Base-by-base conservation (phyloP, 2,113 vertebrate genomes). In the Gavialis gangeticus region DNA sequence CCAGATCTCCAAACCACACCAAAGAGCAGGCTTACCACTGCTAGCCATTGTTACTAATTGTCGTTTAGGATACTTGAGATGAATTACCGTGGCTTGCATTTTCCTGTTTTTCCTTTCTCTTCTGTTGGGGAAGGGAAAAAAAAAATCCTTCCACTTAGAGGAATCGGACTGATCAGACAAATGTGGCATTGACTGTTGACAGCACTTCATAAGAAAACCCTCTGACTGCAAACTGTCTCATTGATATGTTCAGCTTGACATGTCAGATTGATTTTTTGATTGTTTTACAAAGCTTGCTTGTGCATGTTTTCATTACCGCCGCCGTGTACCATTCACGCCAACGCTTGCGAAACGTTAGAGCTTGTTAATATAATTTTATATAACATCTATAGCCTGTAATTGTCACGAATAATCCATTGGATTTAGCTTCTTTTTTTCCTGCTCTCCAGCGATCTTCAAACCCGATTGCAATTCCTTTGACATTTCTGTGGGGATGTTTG, bases 31-130 rank as follows among this genome's bases (percentile, higher is more conserved):
- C 94, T 95, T 95, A 96, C 94, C 95, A 96, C 95, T 6, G 95
- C 93, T 93, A 84, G 91, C 86, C 87, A 96, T 97, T 97, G 95
- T 96, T 94, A 78, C 94, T 97, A 97, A 97, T 97, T 96, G 96
- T 97, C 96, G 95, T 97, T 94, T 95, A 97, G 95, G 96, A 97
- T 95, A 97, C 96, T 97, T 97, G 95, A 97, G 96, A 96, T 96
- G 95, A 97, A 97, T 97, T 97, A 87, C 96, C 0, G 64, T 88
- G 91, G 92, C 91, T 96, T 94, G 71, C 92, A 82, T 96, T 96
- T 95, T 94, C 93, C 95, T 96, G 92, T 27, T 90, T 93, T 91
- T 85, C 79, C 85, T 92, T 90, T 96, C 93, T 82, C 83, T 94
- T 96, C 82, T 91, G 55, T 92, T 92, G 92, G 90, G 82, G 83